Conservation (phyloP, 1,140 invertebrate genomes). For the Drosophila pandora region DNA sequence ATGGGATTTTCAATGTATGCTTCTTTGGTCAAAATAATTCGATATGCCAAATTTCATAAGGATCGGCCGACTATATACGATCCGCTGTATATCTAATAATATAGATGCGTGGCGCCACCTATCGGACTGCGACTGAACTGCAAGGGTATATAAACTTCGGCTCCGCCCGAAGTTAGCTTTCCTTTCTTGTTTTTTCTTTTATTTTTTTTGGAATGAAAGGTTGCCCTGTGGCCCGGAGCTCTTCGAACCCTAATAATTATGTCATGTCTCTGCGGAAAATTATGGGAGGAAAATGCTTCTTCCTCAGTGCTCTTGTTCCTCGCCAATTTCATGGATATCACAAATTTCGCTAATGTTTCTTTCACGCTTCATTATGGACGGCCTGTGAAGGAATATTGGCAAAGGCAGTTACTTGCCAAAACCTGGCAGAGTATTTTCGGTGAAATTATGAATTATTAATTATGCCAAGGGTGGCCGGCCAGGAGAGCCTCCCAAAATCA, state of each 20-base stretch:
- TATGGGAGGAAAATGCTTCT: slow-evolving; percentile 28
- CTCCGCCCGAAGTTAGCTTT: too few species aligned
- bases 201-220: not conserved
- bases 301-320: slow-evolving; percentile 17
- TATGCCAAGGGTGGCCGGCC: slow-evolving; percentile 34
- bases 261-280: slow-evolving; percentile 60
- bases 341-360: slow-evolving; percentile 59
- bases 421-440: slow-evolving; percentile 29
- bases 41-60: too few species aligned
- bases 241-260: slow-evolving; percentile 68
- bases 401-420: slow-evolving; percentile 26
- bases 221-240: slow-evolving; percentile 11
- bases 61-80: too few species aligned
- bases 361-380: slow-evolving; percentile 64
- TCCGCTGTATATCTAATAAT: too few species aligned
- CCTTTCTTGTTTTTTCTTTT: too few species aligned
- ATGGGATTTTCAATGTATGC: too few species aligned
- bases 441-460: slow-evolving; percentile 76
- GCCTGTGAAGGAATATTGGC: slow-evolving; percentile 47
- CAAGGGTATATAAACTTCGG: too few species aligned
- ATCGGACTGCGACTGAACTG: too few species aligned
- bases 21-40: too few species aligned
- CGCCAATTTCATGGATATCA: slow-evolving; percentile 68
- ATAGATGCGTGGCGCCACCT: too few species aligned
- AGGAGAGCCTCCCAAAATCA: slow-evolving; percentile 25